A percentile compares a stretch with the other conserved stretches of the same genome.
These are phyloP conservation scores for Taenioides sp. DNA, from an alignment of 2,797 vertebrate species.

Conservation along the genomic window DNA sequence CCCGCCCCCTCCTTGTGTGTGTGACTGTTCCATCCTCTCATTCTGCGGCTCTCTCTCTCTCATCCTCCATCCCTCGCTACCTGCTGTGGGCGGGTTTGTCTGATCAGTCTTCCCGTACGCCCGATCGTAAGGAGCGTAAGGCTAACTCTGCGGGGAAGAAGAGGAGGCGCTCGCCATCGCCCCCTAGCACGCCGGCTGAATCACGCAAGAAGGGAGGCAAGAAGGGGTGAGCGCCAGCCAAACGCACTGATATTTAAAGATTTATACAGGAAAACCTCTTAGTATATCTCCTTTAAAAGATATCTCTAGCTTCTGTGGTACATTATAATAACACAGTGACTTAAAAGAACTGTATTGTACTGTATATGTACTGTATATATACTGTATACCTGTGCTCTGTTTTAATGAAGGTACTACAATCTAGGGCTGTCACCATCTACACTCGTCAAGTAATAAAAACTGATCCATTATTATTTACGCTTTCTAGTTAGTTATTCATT, in stretches of 20 bases:
- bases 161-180: slow-evolving; percentile 94
- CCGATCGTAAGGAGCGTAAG: slow-evolving; percentile 96
- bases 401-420: too few relatives aligned
- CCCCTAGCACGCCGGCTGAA: slow-evolving; percentile 87
- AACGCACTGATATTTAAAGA: not conserved
- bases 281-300: too few relatives aligned
- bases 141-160: slow-evolving; percentile 88
- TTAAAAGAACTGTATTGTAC: too few relatives aligned
- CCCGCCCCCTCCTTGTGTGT: slow-evolving; percentile 71
- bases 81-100: slow-evolving; percentile 73
- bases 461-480: too few relatives aligned
- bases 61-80: slow-evolving; percentile 83
- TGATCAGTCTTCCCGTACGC: slow-evolving; percentile 94
- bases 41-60: slow-evolving; percentile 84
- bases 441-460: too few relatives aligned
- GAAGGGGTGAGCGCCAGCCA: slow-evolving; percentile 83
- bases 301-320: not conserved
- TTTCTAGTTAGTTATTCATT: too few relatives aligned
- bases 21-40: slow-evolving; percentile 82
- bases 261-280: too few relatives aligned
- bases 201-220: slow-evolving; percentile 94
- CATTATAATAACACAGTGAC: not conserved
- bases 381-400: too few relatives aligned
- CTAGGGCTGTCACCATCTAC: too few relatives aligned
- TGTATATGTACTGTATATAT: too few relatives aligned